These are phyloP conservation scores for Phymanthus crucifer DNA, from an alignment of 92 coral and sea anemone species.

Conservation along the genomic window DNA sequence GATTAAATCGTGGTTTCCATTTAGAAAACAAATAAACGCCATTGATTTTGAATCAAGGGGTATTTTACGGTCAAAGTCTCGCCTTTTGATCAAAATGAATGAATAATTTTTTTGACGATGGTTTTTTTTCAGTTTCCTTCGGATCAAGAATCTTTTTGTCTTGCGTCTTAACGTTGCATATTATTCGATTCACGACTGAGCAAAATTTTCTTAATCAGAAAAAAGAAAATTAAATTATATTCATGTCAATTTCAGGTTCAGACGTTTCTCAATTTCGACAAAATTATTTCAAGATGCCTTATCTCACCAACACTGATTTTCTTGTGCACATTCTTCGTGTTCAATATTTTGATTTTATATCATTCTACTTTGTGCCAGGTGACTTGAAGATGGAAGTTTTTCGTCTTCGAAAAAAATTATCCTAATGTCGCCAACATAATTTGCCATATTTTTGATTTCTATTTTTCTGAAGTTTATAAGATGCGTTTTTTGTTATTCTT, in stretches of 20 bases:
- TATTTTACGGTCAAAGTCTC: not conserved
- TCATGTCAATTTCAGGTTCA: not conserved
- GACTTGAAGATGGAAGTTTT: too few relatives aligned
- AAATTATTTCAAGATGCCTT: not conserved
- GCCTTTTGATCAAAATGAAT: too few relatives aligned
- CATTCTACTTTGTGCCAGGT: too few relatives aligned
- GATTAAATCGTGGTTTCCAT: not conserved
- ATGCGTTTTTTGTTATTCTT: not conserved
- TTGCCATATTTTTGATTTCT: too few relatives aligned
- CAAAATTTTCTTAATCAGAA: not conserved
- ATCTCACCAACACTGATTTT: not conserved
- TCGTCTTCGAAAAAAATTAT: too few relatives aligned
- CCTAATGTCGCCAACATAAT: too few relatives aligned
- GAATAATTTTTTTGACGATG: too few relatives aligned
- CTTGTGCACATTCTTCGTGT: not conserved
- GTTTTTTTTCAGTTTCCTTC: too few relatives aligned
- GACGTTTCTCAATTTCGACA: not conserved
- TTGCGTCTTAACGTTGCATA: not conserved
- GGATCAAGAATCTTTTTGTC: too few relatives aligned
- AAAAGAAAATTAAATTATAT: not conserved
- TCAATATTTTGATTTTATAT: too few relatives aligned
- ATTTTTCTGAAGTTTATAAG: not conserved
- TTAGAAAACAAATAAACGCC: not conserved
- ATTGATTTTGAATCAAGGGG: not conserved
- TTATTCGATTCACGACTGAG: not conserved